Evolutionary conservation across 2,797 vertebrate genomes (phyloP), one percentile per base, ranked within the genome.

Genomic region (Esox masquinongy): DNA sequence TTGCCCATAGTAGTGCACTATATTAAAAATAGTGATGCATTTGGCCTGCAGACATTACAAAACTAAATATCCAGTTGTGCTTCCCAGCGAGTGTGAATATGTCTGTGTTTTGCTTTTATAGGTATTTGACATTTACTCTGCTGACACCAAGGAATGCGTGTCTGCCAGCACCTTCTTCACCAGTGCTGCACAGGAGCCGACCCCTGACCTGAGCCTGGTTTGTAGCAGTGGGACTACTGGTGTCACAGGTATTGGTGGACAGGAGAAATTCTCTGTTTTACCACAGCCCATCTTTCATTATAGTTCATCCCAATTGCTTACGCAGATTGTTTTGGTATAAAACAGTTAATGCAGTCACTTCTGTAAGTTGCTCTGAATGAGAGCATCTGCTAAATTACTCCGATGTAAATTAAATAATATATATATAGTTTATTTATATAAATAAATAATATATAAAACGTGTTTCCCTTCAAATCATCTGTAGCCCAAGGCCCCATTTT

Each of bases 111-210:
- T 43, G 68, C 49, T 78, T n/a, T 80, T 73, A 9, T 70, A 94
- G 94, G 90, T 90, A 73, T 90, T 91, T 88, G 92, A 92, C n/a
- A 74, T 9, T 3, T 80, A 90, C 24, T 91, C 89, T 73, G 22
- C 56, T 29, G 90, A 91, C 47, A 73, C 71, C 49, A 84, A 70
- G 64, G 77, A 22, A 49, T 31, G 19, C 61, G 51, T 56, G 47
- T 24, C 36, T 51, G 31, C 26, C 7, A 47, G 51, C 53, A 75
- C 51, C 19, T 29, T 53, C 14, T 63, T 47, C 47, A 78, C 72
- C 70, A 77, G 26, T 43, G 39, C 19, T 26, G 4, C 59, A 59
- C 61, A 80, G 63, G 79, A 86, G 26, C 12, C 73, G 36, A 70
- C 51, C 53, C 24, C 79, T 72, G 80, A 79, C 61, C 15, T 71